phyloP scores from a whole-genome alignment of 2,888 invertebrate genomes.

The Eupsilia transversa region DNA sequence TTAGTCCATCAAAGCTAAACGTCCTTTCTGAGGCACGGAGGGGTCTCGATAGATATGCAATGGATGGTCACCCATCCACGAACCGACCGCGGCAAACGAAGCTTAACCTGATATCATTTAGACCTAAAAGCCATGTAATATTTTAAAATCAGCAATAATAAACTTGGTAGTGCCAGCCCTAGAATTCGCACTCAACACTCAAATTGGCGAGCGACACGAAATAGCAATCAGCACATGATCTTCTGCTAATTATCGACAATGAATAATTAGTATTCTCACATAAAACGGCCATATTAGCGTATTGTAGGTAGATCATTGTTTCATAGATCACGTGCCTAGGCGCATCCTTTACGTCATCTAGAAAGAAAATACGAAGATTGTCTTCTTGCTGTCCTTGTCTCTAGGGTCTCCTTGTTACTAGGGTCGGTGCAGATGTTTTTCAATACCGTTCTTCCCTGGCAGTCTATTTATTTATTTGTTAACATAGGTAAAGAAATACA shows the following conservation, averaged over 20 bases:
- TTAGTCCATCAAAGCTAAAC: too few species aligned
- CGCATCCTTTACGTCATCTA: conserved; percentile 3
- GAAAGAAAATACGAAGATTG: not conserved
- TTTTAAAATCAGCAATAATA: not conserved
- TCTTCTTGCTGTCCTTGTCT: not conserved
- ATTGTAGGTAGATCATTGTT: conserved; percentile 12
- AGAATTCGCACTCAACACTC: conserved; percentile 41
- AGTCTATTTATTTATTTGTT: too few species aligned
- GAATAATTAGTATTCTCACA: conserved; percentile 58
- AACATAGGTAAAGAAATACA: too few species aligned
- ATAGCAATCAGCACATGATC: conserved; percentile 65
- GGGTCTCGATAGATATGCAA: too few species aligned
- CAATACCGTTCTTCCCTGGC: too few species aligned
- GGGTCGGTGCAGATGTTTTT: too few species aligned
- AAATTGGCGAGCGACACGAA: conserved; percentile 63
- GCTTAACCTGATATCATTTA: too few species aligned
- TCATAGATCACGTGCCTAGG: conserved; percentile 31
- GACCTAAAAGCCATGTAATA: too few species aligned
- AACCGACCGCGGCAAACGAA: too few species aligned
- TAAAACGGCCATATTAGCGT: conserved; percentile 49
- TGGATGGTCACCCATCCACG: too few species aligned
- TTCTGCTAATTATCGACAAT: conserved; percentile 57
- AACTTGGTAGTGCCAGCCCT: conserved; percentile 24
- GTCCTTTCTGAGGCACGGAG: too few species aligned
- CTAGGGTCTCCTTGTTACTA: too few species aligned